These are phyloP conservation scores for Diadema setosum DNA, from an alignment of 35 echinoderm and acorn worm genomes.

Conservation along the genomic window DNA sequence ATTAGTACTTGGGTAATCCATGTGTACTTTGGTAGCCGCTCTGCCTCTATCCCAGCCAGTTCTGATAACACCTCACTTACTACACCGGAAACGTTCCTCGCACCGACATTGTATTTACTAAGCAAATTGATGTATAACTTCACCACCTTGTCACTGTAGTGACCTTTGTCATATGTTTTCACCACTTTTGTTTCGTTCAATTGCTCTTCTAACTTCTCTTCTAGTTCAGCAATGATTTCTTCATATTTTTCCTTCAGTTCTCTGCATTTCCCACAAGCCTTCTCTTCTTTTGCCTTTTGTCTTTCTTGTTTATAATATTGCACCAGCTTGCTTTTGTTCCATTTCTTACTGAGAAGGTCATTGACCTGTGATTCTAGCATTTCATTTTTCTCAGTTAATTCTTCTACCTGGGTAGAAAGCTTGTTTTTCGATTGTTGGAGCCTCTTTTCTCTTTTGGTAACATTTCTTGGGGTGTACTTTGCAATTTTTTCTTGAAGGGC, in stretches of 20 bases:
- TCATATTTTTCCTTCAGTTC: background rate
- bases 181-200: background rate
- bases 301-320: background rate
- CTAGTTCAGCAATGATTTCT: background rate
- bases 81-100: background rate
- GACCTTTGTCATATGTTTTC: background rate
- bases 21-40: slow-evolving; percentile 36
- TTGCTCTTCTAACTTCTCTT: background rate
- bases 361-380: no score
- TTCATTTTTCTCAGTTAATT: no score
- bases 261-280: no score
- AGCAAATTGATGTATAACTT: background rate
- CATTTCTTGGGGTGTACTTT: background rate
- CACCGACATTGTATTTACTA: background rate
- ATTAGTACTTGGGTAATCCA: slow-evolving; percentile 37
- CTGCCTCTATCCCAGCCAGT: slow-evolving; percentile 13
- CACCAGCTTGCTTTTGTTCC: background rate
- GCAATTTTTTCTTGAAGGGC: background rate
- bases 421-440: no score
- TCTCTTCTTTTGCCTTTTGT: background rate
- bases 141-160: background rate
- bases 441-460: background rate
- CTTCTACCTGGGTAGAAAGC: no score
- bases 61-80: background rate
- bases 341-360: background rate